Base-by-base conservation (phyloP, 1,140 invertebrate genomes). In the Bombus sibiricus region DNA sequence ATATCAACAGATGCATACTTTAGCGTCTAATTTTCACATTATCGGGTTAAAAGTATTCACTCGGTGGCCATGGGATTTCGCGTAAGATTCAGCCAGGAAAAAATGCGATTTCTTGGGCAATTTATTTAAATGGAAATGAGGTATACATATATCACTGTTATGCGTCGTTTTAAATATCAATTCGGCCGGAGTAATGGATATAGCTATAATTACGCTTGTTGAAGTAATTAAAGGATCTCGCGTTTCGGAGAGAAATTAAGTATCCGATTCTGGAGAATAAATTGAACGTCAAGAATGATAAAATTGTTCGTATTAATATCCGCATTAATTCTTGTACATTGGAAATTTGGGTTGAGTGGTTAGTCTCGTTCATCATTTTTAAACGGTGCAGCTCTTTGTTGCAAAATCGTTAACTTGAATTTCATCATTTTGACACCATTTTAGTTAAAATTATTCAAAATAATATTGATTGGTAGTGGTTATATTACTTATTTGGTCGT, bases 41-140 rank as follows among this genome's bases (percentile, higher is more conserved):
- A 77, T 59, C 57, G 25, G 57, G 3, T 9, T 59, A 62, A 62
- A 62, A 10, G 57, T 34, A 9, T 18, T 62, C 25, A 18, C 39
- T 34, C 59, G 15, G 4, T 0, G 43, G 39, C 10, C 37, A 25
- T 12, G 32, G 28, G 5, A 12, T 34, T 34, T 53, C 43, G 73
- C 32, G 73, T n/a, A 2, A 34, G 10, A 10, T 8, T n/a, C 12
- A 41, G 15, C 39, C 47, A n/a, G 32, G 13, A n/a, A 39, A 77
- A 77, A 75, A 75, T 57, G 22, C 43, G 75, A n/a, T 39, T 62
- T 62, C 13, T 39, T 15, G 25, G 34, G 13, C 75, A 18, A 62
- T 77, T 77, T 34, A 77, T 77, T 77, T 77, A 77, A 77, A 77
- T 77, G 75, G 53, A 62, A 77, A 77, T 77, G 57, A 77, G 57